Base-by-base conservation (phyloP, 1,140 invertebrate genomes). In the Popillia japonica region DNA sequence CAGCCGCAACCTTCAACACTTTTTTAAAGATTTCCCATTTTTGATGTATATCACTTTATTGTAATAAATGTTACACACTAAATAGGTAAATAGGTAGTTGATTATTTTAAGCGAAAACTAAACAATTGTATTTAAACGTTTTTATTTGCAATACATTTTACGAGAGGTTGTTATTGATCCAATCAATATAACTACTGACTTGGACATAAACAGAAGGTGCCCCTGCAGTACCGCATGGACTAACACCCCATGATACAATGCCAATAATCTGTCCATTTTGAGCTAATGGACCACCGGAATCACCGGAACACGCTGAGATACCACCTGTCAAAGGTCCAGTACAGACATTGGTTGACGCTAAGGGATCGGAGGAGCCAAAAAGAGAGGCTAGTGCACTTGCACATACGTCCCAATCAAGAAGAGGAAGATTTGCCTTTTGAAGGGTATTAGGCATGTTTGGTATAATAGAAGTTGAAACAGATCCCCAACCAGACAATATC, bases 231-330 rank as follows among this genome's bases (percentile, higher is more conserved):
- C 92, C 92, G 81, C 93, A 93, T 78, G 93, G 94, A 48, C 90
- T 88, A 40, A 90, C 86, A 10, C 93, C 93, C 92, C 92, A 94
- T 0, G 93, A 94, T 0, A 94, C 93, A 11, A 94, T 85, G 23
- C 94, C 94, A 76, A 94, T 82, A 23, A 78, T 4, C 73, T 80
- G 22, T 80, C 84, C 77, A 81, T 81, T 74, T 80, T 86, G 87
- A 75, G 86, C 83, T 8, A 92, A 40, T 0, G 90, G 90, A 3
- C 91, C 90, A 40, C 91, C 91, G 2, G 89, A 90, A 79, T 92
- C 91, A 0, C 90, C 90, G 75, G 88, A 88, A 77, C 90, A 91
- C 0, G 87, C 88, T 64, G 88, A 80, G 10, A 64, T 14, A 9
- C 75, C 61, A 34, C 55, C 76, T 7, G 23, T 41, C 6, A 55